Conservation (phyloP, 2,797 vertebrate species). For the Cynopterus sphinx region DNA sequence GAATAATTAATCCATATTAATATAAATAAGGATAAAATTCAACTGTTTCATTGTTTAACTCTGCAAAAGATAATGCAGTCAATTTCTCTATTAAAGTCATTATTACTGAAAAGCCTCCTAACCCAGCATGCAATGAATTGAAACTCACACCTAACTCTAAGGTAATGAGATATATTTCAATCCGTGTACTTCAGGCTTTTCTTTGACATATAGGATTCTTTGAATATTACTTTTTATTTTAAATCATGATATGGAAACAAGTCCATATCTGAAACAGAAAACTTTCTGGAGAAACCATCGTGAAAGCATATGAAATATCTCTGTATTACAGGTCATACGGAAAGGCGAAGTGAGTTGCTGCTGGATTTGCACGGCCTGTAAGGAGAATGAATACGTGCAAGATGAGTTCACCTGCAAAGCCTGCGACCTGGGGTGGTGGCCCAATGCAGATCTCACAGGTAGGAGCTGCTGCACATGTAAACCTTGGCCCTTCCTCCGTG, state of each 20-base stretch:
- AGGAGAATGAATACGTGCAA: slow-evolving; percentile 97
- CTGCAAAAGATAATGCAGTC: neutral
- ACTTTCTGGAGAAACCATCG: neutral
- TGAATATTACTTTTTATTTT: neutral
- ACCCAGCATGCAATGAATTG: neutral
- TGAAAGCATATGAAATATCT: neutral
- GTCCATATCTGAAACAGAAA: neutral
- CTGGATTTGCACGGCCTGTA: slow-evolving; percentile 99
- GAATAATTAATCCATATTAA: slow-evolving; percentile 20
- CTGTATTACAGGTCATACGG: slow-evolving; percentile 93
- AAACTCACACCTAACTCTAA: neutral
- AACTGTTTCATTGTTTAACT: neutral
- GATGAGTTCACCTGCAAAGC: slow-evolving; percentile 99
- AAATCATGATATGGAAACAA: neutral
- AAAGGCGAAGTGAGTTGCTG: slow-evolving; percentile 99
- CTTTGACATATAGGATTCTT: neutral
- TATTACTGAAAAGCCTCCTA: neutral
- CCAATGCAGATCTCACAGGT: slow-evolving; percentile 94
- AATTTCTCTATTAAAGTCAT: slow-evolving; percentile 5
- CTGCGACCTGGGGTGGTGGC: slow-evolving; percentile 98
- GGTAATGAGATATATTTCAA: neutral
- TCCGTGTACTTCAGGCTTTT: neutral
- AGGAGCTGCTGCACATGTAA: slow-evolving; percentile 35
- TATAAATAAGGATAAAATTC: neutral
- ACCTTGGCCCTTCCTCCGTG: neutral